phyloP scores from a whole-genome alignment of 2,888 invertebrate species.

The Stramonita haemastoma region DNA sequence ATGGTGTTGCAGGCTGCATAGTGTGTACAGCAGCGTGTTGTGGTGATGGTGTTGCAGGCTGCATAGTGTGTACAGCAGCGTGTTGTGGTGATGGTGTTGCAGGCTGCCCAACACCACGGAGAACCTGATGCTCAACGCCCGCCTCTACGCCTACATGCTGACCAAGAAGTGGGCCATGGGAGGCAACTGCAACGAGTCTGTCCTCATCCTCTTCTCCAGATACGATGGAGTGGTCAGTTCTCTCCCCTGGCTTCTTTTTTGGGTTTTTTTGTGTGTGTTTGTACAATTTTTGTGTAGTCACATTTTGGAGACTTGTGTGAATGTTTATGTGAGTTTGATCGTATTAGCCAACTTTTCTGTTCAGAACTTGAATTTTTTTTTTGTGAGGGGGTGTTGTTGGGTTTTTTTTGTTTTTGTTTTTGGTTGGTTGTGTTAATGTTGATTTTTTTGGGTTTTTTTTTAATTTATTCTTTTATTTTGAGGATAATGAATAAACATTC shows the following conservation, averaged over 20 bases:
- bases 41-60: no score
- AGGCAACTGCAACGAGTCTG: conserved; percentile 50
- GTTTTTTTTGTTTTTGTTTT: no score
- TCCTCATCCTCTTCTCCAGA: conserved; percentile 53
- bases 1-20: no score
- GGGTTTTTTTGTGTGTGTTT: no score
- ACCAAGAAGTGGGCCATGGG: conserved; percentile 53
- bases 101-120: conserved; percentile 24
- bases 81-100: not conserved
- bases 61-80: not conserved
- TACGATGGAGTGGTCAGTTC: conserved; percentile 56
- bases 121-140: conserved; percentile 49
- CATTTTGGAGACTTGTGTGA: no score
- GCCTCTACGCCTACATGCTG: conserved; percentile 55
- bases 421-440: not conserved
- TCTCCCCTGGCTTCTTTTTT: not conserved
- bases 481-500: no score
- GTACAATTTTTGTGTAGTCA: no score
- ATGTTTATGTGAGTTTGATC: no score
- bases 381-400: not conserved
- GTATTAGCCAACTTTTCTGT: not conserved
- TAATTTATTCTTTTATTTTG: no score
- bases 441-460: no score
- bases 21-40: no score
- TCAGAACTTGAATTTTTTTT: not conserved